phyloP scores from a whole-genome alignment of 2,888 invertebrate species.

The Arrhopalites spinosus region DNA sequence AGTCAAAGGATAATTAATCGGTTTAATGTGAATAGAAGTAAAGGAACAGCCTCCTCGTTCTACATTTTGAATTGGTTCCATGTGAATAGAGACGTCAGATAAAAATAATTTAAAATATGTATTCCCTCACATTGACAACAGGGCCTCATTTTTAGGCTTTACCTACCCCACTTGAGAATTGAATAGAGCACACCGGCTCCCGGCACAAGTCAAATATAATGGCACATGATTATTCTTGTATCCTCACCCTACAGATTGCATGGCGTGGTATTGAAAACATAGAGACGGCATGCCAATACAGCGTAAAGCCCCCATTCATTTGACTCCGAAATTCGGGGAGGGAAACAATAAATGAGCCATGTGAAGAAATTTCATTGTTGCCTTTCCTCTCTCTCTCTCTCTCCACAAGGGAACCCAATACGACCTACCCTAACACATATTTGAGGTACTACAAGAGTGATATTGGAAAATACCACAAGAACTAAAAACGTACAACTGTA shows the following conservation, averaged over 20 bases:
- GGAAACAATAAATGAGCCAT: slow-evolving; percentile 42
- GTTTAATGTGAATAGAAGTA: neutral
- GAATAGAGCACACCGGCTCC: neutral
- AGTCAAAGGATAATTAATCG: slow-evolving; percentile 8
- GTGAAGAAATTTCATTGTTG: slow-evolving; percentile 38
- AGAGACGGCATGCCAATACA: neutral
- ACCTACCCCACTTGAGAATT: slow-evolving; percentile 7
- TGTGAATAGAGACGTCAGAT: slow-evolving; percentile 33
- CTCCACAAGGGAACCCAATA: too few relatives aligned
- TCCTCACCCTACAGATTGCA: slow-evolving; percentile 12
- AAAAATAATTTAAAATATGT: neutral
- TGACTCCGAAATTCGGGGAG: slow-evolving; percentile 32
- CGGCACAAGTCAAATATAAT: slow-evolving; percentile 11
- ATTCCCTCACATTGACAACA: neutral
- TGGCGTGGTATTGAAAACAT: neutral
- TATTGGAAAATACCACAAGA: too few relatives aligned
- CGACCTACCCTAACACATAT: too few relatives aligned
- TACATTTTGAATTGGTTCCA: slow-evolving; percentile 15
- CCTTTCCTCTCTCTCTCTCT: too few relatives aligned
- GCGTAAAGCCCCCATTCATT: slow-evolving; percentile 16
- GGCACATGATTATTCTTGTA: neutral
- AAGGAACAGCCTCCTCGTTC: neutral
- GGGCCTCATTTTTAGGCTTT: neutral
- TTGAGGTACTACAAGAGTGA: too few relatives aligned
- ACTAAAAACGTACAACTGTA: too few relatives aligned